A percentile compares a stretch with the other conserved stretches of the same genome.
phyloP scores from a whole-genome alignment of 2,888 invertebrate species.

The Orchestes rusci region DNA sequence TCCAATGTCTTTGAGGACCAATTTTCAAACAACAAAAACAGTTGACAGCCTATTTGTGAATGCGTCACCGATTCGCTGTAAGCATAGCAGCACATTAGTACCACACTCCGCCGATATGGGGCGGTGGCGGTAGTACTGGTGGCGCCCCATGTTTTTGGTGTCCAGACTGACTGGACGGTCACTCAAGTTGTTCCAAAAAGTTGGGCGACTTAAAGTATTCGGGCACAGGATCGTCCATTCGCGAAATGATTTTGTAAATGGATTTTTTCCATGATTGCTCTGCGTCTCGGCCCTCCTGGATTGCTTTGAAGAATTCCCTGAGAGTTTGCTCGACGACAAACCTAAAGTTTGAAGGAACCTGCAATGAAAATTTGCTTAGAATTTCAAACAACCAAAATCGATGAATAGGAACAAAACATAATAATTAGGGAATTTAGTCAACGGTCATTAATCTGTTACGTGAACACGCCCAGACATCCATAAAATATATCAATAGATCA shows the following conservation, averaged over 20 bases:
- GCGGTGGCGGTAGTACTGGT: slow-evolving; percentile 33
- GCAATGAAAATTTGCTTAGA: too few relatives aligned
- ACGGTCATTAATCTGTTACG: not conserved
- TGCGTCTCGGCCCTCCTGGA: slow-evolving; percentile 91
- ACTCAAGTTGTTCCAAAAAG: slow-evolving; percentile 98
- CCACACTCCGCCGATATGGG: slow-evolving; percentile 29
- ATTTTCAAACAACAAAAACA: slow-evolving; percentile 37
- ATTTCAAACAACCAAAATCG: too few relatives aligned
- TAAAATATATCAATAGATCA: slow-evolving; percentile 2
- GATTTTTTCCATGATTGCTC: slow-evolving; percentile 99
- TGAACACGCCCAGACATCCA: slow-evolving; percentile 9
- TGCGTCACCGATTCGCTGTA: slow-evolving; percentile 43
- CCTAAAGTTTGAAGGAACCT: slow-evolving; percentile 98
- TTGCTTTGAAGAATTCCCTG: slow-evolving; percentile 97
- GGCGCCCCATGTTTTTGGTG: slow-evolving; percentile 11
- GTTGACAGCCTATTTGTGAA: slow-evolving; percentile 39
- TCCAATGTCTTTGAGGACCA: slow-evolving; percentile 26
- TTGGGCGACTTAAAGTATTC: slow-evolving; percentile 99
- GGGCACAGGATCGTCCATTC: slow-evolving; percentile 97
- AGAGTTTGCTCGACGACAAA: slow-evolving; percentile 96
- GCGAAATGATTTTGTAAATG: slow-evolving; percentile 99
- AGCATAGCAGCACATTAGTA: slow-evolving; percentile 26
- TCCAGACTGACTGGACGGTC: slow-evolving; percentile 40
- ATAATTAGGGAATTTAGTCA: slow-evolving; percentile 3
- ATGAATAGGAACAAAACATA: slow-evolving; percentile 6